These are phyloP conservation scores for Neoitamus cyanurus DNA, from an alignment of 2,888 invertebrate species.

Conservation along the genomic window DNA sequence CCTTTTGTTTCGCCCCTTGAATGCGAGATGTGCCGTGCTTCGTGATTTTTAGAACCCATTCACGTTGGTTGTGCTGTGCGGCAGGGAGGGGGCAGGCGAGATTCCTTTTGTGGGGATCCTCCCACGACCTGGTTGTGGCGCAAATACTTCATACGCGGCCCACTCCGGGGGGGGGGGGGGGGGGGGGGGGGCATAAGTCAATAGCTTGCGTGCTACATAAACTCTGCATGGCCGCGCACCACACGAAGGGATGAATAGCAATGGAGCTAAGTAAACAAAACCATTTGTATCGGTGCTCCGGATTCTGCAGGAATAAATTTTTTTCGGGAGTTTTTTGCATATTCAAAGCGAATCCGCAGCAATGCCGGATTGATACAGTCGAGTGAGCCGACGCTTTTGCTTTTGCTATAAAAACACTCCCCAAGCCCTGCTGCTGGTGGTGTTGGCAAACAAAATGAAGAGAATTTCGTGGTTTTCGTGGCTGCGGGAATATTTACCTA, in stretches of 20 bases:
- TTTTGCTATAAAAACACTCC: neutral
- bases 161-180: neutral
- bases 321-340: constrained; percentile 8
- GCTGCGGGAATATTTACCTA: constrained; percentile 1
- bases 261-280: constrained; percentile 19
- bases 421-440: neutral
- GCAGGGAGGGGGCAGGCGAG: neutral
- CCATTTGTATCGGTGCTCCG: neutral
- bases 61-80: too few species aligned
- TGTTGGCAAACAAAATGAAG: neutral
- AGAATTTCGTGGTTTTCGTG: neutral
- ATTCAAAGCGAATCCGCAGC: neutral
- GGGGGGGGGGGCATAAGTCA: constrained; percentile 9
- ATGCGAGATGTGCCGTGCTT: neutral
- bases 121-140: neutral
- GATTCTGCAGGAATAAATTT: constrained; percentile 1
- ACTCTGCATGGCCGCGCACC: neutral
- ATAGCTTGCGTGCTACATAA: constrained; percentile 28
- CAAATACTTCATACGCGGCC: neutral
- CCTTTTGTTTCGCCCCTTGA: neutral
- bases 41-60: constrained; percentile 16
- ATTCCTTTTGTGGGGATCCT: neutral
- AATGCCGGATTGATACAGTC: constrained; percentile 3
- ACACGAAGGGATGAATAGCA: neutral
- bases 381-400: neutral